Conservation (phyloP, 2,888 invertebrate genomes). For the Trichogramma evanescens region DNA sequence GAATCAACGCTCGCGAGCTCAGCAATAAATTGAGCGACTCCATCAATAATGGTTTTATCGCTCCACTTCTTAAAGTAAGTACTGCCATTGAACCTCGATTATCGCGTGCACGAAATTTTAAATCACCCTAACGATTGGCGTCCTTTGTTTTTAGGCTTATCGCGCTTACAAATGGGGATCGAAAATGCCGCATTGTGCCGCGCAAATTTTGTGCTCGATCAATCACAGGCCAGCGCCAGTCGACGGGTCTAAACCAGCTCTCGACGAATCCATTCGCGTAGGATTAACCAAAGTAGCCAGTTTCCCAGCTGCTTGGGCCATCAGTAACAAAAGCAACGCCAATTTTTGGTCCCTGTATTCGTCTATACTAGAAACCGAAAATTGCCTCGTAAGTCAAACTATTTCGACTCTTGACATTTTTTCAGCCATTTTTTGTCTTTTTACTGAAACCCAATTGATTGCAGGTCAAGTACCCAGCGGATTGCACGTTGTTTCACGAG, state of each 20-base stretch:
- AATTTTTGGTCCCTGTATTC: conserved; percentile 75
- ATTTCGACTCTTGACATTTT: background rate
- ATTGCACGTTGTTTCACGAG: conserved; percentile 73
- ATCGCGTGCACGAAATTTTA: background rate
- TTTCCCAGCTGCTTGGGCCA: conserved; percentile 68
- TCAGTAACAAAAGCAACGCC: conserved; percentile 65
- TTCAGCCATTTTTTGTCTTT: background rate
- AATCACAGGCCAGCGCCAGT: conserved; percentile 59
- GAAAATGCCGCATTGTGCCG: conserved; percentile 65
- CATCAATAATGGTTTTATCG: conserved; percentile 74
- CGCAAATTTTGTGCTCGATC: conserved; percentile 71
- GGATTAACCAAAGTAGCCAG: conserved; percentile 69
- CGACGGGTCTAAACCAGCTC: conserved; percentile 51
- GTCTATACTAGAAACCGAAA: conserved; percentile 63
- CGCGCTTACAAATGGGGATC: conserved; percentile 70
- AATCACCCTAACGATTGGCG: background rate
- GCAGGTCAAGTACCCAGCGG: conserved; percentile 62
- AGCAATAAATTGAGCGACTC: conserved; percentile 72
- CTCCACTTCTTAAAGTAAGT: conserved; percentile 60
- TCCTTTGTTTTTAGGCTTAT: conserved; percentile 54
- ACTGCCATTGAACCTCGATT: background rate
- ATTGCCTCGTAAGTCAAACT: conserved; percentile 60
- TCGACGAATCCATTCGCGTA: conserved; percentile 55
- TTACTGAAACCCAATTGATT: conserved; percentile 11
- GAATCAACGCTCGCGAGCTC: conserved; percentile 63